Evolutionary conservation across 2,797 vertebrate genomes (phyloP), one percentile per base, ranked within the genome.

Genomic region (Neosalanx taihuensis): DNA sequence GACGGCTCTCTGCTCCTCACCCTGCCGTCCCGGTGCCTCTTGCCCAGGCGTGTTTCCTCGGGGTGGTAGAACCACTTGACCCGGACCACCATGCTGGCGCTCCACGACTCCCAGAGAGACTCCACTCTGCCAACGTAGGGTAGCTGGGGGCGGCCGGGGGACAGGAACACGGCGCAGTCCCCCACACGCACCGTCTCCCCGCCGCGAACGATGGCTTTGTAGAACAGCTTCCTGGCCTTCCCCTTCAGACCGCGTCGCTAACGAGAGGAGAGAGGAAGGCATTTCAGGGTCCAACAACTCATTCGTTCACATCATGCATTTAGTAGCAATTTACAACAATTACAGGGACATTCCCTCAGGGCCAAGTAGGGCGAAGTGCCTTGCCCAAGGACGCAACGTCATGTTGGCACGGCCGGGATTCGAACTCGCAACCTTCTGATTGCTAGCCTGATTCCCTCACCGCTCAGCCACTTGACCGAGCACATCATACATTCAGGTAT

Each of bases 11-110:
- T 51, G 37, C 57, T 65, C 64, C 81, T 89, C 89, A 98, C 97
- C 96, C 97, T 97, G 87, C 97, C 97, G 0, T 99, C 97, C 0
- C 94, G 93, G 86, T 97, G 96, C 75, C 96, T 91, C 90, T 97
- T 98, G 75, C 97, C 97, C 84, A 99, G 88, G 81, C 95, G 95
- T 77, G 97, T 99, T 91, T 99, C 97, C 90, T 99, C 97, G 0
- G 97, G 97, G 87, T 99, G 97, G 90, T 99, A 99, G 91, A 99
- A 99, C 97, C 97, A 99, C 84, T 98, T 99, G 84, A 99, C 96
- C 87, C 94, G 94, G 83, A 99, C 97, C 79, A 98, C 97, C 97
- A 99, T 99, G 92, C 95, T 97, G 93, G 95, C 95, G 86, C 95
- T 96, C 97, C 97, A 99, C 0, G 97, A 98, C 90, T 99, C 97